Evolutionary conservation across 53 echinoderm and acorn worm species (phyloP).

Genomic region (Holothuria leucospilota): DNA sequence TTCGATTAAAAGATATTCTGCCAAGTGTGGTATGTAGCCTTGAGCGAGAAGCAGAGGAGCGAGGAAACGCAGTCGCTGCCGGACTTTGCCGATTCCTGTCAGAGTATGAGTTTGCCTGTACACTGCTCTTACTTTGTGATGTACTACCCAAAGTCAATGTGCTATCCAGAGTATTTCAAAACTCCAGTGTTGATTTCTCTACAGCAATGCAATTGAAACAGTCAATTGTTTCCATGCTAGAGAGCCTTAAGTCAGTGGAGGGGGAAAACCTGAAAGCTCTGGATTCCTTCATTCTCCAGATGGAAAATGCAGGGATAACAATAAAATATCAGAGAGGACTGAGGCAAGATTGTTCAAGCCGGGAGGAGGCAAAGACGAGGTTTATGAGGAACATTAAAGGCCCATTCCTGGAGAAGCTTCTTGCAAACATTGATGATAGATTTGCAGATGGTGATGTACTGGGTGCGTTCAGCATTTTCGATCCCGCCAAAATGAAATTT

Average conservation of each 20-base stretch:
- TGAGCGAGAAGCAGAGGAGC: conserved; percentile 52
- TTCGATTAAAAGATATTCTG: conserved; percentile 44
- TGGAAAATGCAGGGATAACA: too few relatives aligned
- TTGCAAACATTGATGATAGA: neutral
- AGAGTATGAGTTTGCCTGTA: neutral
- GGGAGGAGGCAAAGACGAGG: neutral
- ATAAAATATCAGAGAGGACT: neutral
- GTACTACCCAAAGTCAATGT: conserved; percentile 9
- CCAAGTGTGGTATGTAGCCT: conserved; percentile 35
- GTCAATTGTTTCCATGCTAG: conserved; percentile 31
- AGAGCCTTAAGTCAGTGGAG: neutral
- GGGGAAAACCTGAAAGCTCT: neutral
- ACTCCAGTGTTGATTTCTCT: neutral
- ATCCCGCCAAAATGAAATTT: too few relatives aligned
- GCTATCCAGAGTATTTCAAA: neutral
- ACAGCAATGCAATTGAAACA: neutral
- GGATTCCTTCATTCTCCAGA: neutral
- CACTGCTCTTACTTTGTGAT: conserved; percentile 1
- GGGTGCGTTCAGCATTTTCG: too few relatives aligned
- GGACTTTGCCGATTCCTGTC: conserved; percentile 36
- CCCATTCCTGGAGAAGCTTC: neutral
- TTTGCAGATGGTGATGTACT: neutral
- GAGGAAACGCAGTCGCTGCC: conserved; percentile 57
- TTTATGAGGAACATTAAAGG: neutral
- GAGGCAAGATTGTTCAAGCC: neutral